Base-by-base conservation (phyloP, 2,888 invertebrate species). In the Panorpa germanica region DNA sequence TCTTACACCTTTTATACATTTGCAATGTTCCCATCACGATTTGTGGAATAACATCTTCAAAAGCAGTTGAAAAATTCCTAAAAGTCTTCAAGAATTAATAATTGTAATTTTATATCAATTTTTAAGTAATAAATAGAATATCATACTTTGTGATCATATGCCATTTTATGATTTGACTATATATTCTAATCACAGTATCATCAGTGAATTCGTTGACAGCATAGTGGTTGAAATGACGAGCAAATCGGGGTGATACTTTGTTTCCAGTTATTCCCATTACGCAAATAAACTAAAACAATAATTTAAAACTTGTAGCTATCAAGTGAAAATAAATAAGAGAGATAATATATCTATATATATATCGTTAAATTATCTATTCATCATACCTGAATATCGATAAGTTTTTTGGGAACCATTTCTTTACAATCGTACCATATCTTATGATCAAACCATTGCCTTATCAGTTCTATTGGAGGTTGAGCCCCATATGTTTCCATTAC, bases 201-300 rank as follows among this genome's bases (percentile, higher is more conserved):
- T 91, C 86, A 38, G 77, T 73, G 47, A 91, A 91, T 48, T 90
- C 82, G 42, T 90, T 86, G 39, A 93, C 82, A 33, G 77, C 72
- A 15, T 88, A 55, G 34, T 81, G 71, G 43, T 78, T 71, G 46
- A 90, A 83, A 50, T 91, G 90, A 4, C 90, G 63, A 15, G 82
- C 70, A 47, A 90, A 88, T 39, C 91, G 64, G 3, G 77, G 73
- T 0, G 83, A 82, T 1, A 91, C 66, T 8, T 77, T 69, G 45
- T 86, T 86, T 2, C 86, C 83, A 2, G 75, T 72, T 28, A 65
- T 66, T 3, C 74, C 71, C 74, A 90, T 90, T 8, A 90, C 90
- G 39, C 81, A 80, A 56, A 88, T 71, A 38, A 81, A 63, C 72
- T 82, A 52, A 25, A 64, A 25, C n/a, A n/a, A n/a, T n/a, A n/a